A percentile compares a stretch with the other conserved stretches of the same genome.
These are phyloP conservation scores for Apogon talboti DNA, from an alignment of 2,797 vertebrate genomes.

Conservation along the genomic window DNA sequence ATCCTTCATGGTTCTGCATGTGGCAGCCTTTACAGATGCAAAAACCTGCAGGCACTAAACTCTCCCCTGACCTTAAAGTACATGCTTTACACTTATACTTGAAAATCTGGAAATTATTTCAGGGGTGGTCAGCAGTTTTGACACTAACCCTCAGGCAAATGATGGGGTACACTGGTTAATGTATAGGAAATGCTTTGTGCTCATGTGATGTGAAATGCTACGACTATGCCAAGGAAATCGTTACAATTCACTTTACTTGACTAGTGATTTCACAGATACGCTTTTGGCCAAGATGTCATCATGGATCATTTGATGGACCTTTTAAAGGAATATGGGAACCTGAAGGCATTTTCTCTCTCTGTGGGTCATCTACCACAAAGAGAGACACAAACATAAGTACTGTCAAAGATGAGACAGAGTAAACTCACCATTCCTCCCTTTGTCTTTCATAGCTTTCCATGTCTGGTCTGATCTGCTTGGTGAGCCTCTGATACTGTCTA, in stretches of 20 bases:
- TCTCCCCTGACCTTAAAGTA: conserved; percentile 25
- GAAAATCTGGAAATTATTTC: conserved; percentile 33
- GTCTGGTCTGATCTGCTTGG: conserved; percentile 94
- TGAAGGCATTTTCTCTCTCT: conserved; percentile 1
- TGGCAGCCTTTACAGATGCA: conserved; percentile 20
- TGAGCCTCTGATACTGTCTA: conserved; percentile 95
- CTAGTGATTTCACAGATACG: conserved; percentile 48
- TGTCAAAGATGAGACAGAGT: not conserved
- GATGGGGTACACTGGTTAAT: not conserved
- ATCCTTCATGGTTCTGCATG: conserved; percentile 56
- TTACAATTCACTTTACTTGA: conserved; percentile 49
- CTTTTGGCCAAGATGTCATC: not conserved
- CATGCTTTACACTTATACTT: conserved; percentile 15
- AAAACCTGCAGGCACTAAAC: conserved; percentile 37
- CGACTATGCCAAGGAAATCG: conserved; percentile 16
- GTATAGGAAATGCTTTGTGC: conserved; percentile 62
- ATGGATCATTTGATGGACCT: conserved; percentile 7
- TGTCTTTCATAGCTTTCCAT: conserved; percentile 90
- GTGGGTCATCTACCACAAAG: not conserved
- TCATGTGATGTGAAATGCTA: conserved; percentile 64
- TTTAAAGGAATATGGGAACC: not conserved
- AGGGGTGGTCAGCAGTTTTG: conserved; percentile 9
- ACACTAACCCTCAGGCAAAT: conserved; percentile 36
- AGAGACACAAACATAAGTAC: not conserved
- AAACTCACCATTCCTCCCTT: conserved; percentile 88